A percentile compares a stretch with the other conserved stretches of the same genome.
phyloP scores from a whole-genome alignment of 2,113 vertebrate genomes.

The Reinhardtius hippoglossoides region DNA sequence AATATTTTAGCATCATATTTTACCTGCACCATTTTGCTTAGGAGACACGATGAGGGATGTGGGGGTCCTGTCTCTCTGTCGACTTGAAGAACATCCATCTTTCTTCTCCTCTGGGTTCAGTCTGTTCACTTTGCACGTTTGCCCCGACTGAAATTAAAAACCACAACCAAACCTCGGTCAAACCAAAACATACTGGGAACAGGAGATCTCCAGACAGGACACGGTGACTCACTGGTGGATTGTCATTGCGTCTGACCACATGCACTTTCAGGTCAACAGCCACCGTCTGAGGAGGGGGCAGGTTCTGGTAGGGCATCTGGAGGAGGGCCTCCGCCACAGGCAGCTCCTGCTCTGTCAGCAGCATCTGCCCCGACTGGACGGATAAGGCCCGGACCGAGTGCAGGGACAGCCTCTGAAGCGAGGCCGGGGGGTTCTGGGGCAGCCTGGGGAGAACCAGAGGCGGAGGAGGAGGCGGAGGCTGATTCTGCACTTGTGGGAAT shows the following conservation, averaged over 20 bases:
- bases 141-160: slow-evolving; percentile 51
- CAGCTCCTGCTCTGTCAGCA: slow-evolving; percentile 89
- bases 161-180: slow-evolving; percentile 8
- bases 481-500: slow-evolving; percentile 75
- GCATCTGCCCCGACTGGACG: slow-evolving; percentile 88
- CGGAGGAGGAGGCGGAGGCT: slow-evolving; percentile 55
- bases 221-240: slow-evolving; percentile 84
- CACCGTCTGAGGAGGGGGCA: slow-evolving; percentile 92
- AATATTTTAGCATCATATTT: background rate
- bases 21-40: slow-evolving; percentile 86
- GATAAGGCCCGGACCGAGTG: slow-evolving; percentile 88
- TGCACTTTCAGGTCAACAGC: slow-evolving; percentile 94
- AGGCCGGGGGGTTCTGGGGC: slow-evolving; percentile 81
- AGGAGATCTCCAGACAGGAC: background rate
- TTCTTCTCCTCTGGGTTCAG: slow-evolving; percentile 84
- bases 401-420: slow-evolving; percentile 86
- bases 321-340: slow-evolving; percentile 90
- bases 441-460: slow-evolving; percentile 84
- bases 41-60: slow-evolving; percentile 83
- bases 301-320: slow-evolving; percentile 91
- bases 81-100: slow-evolving; percentile 77
- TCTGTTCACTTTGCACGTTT: slow-evolving; percentile 87
- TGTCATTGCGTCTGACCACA: slow-evolving; percentile 79
- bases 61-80: slow-evolving; percentile 78
- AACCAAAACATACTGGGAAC: background rate